Percentiles rank a stretch among this genome's conserved stretches.
These are phyloP conservation scores for Plestiodon gilberti DNA, from an alignment of 2,113 vertebrate genomes.

Conservation along the genomic window DNA sequence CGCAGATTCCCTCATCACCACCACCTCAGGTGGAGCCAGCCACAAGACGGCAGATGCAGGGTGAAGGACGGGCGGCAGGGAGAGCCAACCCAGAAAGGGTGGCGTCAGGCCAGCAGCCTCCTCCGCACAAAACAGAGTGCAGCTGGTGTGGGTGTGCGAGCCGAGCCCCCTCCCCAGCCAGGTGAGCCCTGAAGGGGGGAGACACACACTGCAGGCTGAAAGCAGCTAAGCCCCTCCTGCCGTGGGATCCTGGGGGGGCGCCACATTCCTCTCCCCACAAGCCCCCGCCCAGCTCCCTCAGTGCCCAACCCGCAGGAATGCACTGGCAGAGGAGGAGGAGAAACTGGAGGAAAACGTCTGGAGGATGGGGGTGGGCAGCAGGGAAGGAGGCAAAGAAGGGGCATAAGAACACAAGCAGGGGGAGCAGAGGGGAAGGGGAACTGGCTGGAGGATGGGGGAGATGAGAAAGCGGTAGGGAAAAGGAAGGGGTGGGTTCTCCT, in stretches of 20 bases:
- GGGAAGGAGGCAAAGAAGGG: neutral
- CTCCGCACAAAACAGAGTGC: no score
- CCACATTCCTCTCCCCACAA: neutral
- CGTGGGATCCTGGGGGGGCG: no score
- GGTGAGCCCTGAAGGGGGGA: neutral
- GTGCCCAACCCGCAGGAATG: conserved; percentile 33
- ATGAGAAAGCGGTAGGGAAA: neutral
- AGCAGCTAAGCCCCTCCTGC: neutral
- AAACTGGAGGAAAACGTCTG: neutral
- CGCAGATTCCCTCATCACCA: no score
- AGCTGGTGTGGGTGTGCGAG: no score
- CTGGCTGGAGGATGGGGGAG: conserved; percentile 1
- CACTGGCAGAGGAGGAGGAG: neutral
- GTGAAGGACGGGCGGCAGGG: no score
- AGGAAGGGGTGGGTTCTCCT: conserved; percentile 62
- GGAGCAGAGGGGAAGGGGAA: neutral
- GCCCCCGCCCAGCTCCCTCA: neutral
- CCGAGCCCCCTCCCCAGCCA: neutral
- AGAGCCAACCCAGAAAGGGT: no score
- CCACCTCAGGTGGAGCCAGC: no score
- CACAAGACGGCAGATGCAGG: no score
- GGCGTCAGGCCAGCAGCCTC: no score
- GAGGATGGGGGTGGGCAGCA: neutral
- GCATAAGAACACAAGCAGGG: neutral
- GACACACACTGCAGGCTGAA: neutral